These are phyloP conservation scores for Hylaeus volcanicus DNA, from an alignment of 1,140 invertebrate genomes.

Conservation along the genomic window DNA sequence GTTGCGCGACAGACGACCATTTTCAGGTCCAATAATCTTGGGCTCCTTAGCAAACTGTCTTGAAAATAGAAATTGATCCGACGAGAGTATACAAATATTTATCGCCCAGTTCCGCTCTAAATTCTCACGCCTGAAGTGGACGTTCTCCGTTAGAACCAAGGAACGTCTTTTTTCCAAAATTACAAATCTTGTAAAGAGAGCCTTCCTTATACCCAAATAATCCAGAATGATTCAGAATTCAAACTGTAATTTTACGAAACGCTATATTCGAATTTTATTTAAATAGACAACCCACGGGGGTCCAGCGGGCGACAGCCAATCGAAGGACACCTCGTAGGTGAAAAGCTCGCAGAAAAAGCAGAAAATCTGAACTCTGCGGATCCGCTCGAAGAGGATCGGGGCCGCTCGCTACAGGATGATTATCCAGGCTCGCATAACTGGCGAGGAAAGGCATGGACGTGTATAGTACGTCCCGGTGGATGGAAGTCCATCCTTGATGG, in stretches of 20 bases:
- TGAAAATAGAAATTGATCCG: conserved; percentile 42
- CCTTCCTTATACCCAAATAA: too few species aligned
- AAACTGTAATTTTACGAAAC: too few species aligned
- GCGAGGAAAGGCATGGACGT: conserved; percentile 45
- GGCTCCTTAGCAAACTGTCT: conserved; percentile 46
- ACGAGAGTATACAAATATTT: conserved; percentile 9
- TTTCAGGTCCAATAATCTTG: conserved; percentile 43
- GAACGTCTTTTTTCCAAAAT: background rate
- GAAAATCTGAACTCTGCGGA: background rate
- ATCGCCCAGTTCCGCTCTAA: conserved; percentile 28
- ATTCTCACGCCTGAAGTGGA: background rate
- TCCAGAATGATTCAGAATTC: too few species aligned
- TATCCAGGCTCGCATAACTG: conserved; percentile 50
- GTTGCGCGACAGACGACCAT: conserved; percentile 2
- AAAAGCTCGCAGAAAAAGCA: background rate
- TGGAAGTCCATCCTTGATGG: conserved; percentile 79
- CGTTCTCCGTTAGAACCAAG: background rate
- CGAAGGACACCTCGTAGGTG: background rate
- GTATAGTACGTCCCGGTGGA: conserved; percentile 62
- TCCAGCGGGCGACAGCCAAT: too few species aligned
- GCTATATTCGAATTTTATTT: too few species aligned
- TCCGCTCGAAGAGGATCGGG: conserved; percentile 43
- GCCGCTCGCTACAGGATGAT: conserved; percentile 59
- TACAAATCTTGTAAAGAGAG: too few species aligned
- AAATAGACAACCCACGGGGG: too few species aligned